phyloP scores from a whole-genome alignment of 2,113 vertebrate genomes.

The Trinectes maculatus region DNA sequence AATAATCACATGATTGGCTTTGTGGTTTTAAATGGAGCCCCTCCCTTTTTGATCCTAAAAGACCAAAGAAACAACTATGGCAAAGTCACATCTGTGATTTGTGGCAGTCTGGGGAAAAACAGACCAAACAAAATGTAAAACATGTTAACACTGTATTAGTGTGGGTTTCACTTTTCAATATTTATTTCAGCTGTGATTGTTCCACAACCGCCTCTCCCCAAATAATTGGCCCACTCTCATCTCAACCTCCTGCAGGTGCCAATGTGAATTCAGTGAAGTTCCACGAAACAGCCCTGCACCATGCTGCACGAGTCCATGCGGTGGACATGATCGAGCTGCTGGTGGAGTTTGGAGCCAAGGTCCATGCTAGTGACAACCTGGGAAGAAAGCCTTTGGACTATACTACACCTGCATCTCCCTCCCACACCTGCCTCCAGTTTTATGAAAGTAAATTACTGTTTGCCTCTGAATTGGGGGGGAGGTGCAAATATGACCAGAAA shows the following conservation, averaged over 20 bases:
- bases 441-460: conserved; percentile 83
- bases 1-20: too few relatives aligned
- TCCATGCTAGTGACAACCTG: conserved; percentile 86
- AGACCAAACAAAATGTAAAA: too few relatives aligned
- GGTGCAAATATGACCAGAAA: background rate
- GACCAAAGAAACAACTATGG: background rate
- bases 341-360: conserved; percentile 88
- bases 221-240: background rate
- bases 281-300: conserved; percentile 90
- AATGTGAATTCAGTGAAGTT: conserved; percentile 90
- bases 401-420: conserved; percentile 77
- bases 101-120: too few relatives aligned
- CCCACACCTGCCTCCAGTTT: conserved; percentile 80
- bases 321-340: conserved; percentile 87
- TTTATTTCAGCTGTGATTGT: background rate
- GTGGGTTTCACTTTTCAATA: too few relatives aligned
- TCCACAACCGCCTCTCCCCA: background rate
- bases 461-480: background rate
- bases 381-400: conserved; percentile 87
- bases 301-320: conserved; percentile 84
- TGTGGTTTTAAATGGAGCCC: background rate
- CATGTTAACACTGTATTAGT: too few relatives aligned
- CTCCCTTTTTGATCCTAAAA: background rate
- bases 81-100: too few relatives aligned
- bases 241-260: conserved; percentile 79